Evolutionary conservation across 2,888 invertebrate species (phyloP).

Genomic region (Muschampia plurimacula): DNA sequence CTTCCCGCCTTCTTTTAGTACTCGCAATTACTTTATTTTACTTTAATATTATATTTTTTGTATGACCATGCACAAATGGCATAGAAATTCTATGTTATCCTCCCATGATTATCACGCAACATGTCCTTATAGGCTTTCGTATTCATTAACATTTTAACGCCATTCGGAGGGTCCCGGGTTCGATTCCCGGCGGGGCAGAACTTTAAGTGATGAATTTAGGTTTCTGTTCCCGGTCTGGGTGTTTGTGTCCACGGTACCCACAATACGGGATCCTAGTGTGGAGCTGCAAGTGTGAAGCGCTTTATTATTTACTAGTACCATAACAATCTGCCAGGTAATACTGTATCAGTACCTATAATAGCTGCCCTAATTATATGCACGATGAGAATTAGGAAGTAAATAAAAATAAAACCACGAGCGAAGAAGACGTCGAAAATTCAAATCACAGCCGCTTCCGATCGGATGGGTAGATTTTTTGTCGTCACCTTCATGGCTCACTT

Average conservation of each 20-base stretch:
- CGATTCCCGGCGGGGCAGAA: too few relatives aligned
- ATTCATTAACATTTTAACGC: background rate
- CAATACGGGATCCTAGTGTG: too few relatives aligned
- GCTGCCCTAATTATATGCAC: slow-evolving; percentile 58
- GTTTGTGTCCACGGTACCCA: too few relatives aligned
- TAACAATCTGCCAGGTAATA: background rate
- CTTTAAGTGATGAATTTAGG: too few relatives aligned
- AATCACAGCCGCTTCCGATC: slow-evolving; percentile 81
- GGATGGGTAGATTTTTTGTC: slow-evolving; percentile 62
- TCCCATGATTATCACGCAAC: slow-evolving; percentile 2
- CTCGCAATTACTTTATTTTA: slow-evolving; percentile 29
- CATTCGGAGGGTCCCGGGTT: too few relatives aligned
- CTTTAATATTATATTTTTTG: slow-evolving; percentile 17
- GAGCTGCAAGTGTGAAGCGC: too few relatives aligned
- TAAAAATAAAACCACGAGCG: slow-evolving; percentile 58
- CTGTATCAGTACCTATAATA: background rate
- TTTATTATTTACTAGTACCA: background rate
- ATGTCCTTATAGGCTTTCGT: background rate
- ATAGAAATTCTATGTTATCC: slow-evolving; percentile 4
- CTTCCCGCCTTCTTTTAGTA: too few relatives aligned
- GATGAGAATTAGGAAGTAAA: slow-evolving; percentile 61
- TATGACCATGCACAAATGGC: slow-evolving; percentile 15
- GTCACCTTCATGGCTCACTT: slow-evolving; percentile 78
- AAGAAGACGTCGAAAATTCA: slow-evolving; percentile 73
- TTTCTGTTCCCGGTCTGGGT: too few relatives aligned